Evolutionary conservation across 2,888 invertebrate species (phyloP), one percentile per base, ranked within the genome.

Genomic region (Agriotes lineatus): DNA sequence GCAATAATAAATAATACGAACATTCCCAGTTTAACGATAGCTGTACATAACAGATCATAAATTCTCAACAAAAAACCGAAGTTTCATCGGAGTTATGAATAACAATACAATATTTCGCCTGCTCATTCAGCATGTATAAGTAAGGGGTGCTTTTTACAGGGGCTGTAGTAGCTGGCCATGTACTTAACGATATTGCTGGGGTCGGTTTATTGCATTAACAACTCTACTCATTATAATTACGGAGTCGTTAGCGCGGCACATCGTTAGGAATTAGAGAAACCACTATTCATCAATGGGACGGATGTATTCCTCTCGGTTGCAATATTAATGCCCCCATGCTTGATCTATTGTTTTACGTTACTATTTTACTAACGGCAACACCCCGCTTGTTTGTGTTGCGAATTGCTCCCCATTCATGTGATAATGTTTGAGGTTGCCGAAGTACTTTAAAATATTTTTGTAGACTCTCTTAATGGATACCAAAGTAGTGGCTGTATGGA

Each of bases 201-300:
- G 74, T 73, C 72, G 74, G 74, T 81, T 83, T 83, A 84, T 84
- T 83, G 77, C 82, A 83, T 84, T 83, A 84, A 80, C 82, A 82
- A 83, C 81, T 83, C 81, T 76, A 83, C 84, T 84, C 82, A 80
- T 84, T 82, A 84, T 83, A 83, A 84, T 84, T 84, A 83, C 79
- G 76, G 77, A 79, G 80, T 82, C 82, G 83, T 83, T 83, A 83
- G 79, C 69, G 71, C 72, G 72, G 72, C 73, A 77, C 74, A 74
- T 77, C 70, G 72, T 67, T 70, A 70, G 70, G 54, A 72, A 72
- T 74, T 72, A 74, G 72, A 67, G 74, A 67, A 72, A 74, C 72
- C 71, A 70, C 74, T 70, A 74, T 72, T 74, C 72, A 74, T 72
- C 74, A 72, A 72, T 67, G 65, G 52, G 37, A 44, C 56, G 56